Evolutionary conservation across 2,113 vertebrate genomes (phyloP).

Genomic region (Pontoporia blainvillei): DNA sequence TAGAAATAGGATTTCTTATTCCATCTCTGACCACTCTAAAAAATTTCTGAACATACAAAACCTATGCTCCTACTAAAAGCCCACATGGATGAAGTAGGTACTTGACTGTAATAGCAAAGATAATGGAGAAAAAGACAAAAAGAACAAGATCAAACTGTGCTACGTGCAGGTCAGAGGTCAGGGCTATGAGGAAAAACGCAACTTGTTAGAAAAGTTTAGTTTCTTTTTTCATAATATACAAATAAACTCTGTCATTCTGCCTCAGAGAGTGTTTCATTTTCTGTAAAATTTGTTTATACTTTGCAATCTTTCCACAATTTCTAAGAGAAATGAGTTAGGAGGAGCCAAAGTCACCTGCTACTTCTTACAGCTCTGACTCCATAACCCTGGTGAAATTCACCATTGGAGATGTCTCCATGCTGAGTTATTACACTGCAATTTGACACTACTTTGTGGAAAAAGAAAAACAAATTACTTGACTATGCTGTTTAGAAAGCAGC

Average conservation of each 20-base stretch:
- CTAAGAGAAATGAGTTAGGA: not conserved
- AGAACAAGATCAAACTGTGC: not conserved
- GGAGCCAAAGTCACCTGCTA: not conserved
- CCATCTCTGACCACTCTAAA: not conserved
- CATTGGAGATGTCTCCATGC: not conserved
- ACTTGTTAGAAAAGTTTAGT: not conserved
- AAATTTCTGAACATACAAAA: not conserved
- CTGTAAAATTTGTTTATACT: not conserved
- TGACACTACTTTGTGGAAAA: slow-evolving; percentile 41
- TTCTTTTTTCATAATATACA: not conserved
- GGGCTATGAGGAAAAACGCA: not conserved
- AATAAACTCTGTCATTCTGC: not conserved
- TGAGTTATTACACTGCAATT: slow-evolving; percentile 45
- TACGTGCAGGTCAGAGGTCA: not conserved
- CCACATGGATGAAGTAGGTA: not conserved
- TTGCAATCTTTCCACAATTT: not conserved
- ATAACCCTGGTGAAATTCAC: not conserved
- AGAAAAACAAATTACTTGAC: slow-evolving; percentile 48
- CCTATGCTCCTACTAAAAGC: not conserved
- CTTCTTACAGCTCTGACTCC: not conserved
- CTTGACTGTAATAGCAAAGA: not conserved
- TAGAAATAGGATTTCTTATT: not conserved
- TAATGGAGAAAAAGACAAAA: not conserved
- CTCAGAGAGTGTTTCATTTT: not conserved
- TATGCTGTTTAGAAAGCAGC: slow-evolving; percentile 22